These are phyloP conservation scores for Heliornis fulica DNA, from an alignment of 2,113 vertebrate genomes.

Conservation along the genomic window DNA sequence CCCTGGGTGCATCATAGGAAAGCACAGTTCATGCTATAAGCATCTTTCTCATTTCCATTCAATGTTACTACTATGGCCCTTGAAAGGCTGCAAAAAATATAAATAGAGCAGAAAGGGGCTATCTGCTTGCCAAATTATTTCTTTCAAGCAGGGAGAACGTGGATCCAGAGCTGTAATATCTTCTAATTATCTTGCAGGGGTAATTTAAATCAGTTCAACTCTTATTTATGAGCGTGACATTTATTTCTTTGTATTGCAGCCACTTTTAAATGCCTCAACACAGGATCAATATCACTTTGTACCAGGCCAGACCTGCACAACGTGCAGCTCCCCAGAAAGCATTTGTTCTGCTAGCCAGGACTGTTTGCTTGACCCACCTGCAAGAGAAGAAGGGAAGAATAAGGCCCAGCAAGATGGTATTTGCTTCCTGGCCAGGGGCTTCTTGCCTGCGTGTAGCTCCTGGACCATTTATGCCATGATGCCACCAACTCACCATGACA, in stretches of 20 bases:
- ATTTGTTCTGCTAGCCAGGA: neutral
- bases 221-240: constrained; percentile 33
- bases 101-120: neutral
- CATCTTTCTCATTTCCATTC: neutral
- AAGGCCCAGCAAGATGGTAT: neutral
- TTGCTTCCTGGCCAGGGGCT: neutral
- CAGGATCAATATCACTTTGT: constrained; percentile 18
- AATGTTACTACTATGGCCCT: neutral
- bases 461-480: neutral
- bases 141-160: neutral
- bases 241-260: constrained; percentile 43
- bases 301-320: neutral
- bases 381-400: neutral
- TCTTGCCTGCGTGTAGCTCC: rapidly evolving
- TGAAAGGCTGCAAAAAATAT: neutral
- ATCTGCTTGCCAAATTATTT: neutral
- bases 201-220: constrained; percentile 21
- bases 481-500: neutral
- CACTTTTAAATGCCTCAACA: neutral
- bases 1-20: neutral
- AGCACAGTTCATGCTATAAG: neutral
- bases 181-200: constrained; percentile 10
- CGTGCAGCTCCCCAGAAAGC: neutral
- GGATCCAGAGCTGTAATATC: neutral
- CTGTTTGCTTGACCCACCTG: neutral